Evolutionary conservation across 2,113 vertebrate genomes (phyloP).

Genomic region (Cygnus buccinator): DNA sequence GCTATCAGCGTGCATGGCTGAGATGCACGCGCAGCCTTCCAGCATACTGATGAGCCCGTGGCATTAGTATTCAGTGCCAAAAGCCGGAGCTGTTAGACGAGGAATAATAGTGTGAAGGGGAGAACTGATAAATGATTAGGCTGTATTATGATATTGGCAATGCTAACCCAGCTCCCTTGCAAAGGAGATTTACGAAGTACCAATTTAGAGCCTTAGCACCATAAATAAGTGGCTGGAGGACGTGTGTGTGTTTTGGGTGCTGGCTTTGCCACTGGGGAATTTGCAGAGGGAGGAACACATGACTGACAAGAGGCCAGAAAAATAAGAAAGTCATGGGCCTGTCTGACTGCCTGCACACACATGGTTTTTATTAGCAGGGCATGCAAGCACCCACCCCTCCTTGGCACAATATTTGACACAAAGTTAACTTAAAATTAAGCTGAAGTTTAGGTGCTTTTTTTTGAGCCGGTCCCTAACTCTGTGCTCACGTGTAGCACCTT

Average conservation of each 20-base stretch:
- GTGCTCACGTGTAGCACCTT: neutral
- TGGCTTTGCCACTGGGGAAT: neutral
- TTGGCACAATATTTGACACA: neutral
- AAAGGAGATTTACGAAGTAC: constrained; percentile 34
- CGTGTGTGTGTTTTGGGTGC: neutral
- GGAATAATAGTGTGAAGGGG: constrained; percentile 60
- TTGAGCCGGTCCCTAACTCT: neutral
- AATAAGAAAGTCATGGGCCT: neutral
- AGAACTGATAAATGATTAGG: constrained; percentile 71
- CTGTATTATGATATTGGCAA: constrained; percentile 60
- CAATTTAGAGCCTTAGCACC: constrained; percentile 32
- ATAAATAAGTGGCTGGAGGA: constrained; percentile 18
- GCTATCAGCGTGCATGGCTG: constrained; percentile 11
- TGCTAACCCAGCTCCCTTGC: constrained; percentile 21
- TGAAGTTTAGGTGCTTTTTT: neutral
- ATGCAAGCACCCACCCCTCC: neutral
- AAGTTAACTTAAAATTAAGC: constrained; percentile 13
- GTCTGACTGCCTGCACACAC: neutral
- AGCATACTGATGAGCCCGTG: constrained; percentile 55
- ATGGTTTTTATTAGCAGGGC: neutral
- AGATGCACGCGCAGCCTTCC: constrained; percentile 5
- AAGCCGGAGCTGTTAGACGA: constrained; percentile 52
- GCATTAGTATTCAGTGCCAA: constrained; percentile 62
- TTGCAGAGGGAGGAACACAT: constrained; percentile 29
- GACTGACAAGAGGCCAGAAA: constrained; percentile 39